A percentile compares a stretch with the other conserved stretches of the same genome.
These are phyloP conservation scores for Urocolius indicus DNA, from an alignment of 2,113 vertebrate species.

Conservation along the genomic window DNA sequence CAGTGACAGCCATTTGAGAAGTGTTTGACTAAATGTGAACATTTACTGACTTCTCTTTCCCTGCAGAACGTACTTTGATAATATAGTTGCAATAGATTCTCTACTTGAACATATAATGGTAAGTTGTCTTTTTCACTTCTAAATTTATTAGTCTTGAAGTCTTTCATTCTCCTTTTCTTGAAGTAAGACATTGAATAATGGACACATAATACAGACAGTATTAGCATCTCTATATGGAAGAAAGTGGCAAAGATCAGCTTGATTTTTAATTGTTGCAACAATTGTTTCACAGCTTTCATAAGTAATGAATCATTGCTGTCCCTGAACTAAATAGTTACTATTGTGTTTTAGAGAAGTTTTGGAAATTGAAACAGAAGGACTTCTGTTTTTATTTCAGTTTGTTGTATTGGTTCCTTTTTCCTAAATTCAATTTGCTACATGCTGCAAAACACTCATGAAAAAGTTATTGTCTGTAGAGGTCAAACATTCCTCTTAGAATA, in stretches of 20 bases:
- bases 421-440: not conserved
- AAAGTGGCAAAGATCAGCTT: not conserved
- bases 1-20: not conserved
- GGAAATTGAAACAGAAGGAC: not conserved
- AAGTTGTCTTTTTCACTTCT: constrained; percentile 67
- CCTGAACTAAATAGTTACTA: not conserved
- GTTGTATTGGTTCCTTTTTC: not conserved
- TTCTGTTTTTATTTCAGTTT: not conserved
- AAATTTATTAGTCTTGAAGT: not conserved
- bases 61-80: constrained; percentile 99
- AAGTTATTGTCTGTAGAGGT: not conserved
- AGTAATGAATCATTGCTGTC: not conserved
- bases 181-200: not conserved
- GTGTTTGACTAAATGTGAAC: not conserved
- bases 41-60: constrained; percentile 68
- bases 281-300: not conserved
- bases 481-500: not conserved
- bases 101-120: constrained; percentile 99
- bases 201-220: not conserved
- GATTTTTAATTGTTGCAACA: not conserved
- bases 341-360: not conserved
- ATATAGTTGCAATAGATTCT: constrained; percentile 99
- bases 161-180: not conserved
- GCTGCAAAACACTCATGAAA: not conserved
- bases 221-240: not conserved